Evolutionary conservation across 2,888 invertebrate species (phyloP).

Genomic region (Melinaea marsaeus): DNA sequence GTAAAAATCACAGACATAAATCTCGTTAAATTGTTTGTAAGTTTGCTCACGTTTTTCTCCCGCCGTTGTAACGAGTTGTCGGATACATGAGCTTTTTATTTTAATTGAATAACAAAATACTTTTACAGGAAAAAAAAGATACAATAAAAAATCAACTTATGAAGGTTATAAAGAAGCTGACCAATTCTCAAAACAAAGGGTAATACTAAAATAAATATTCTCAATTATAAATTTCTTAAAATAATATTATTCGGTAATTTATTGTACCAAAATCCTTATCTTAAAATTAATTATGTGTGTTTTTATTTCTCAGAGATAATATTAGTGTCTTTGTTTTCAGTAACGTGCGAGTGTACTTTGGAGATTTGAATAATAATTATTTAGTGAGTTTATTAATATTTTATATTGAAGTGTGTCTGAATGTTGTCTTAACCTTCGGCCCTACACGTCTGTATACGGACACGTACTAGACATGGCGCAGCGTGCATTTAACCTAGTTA

Average conservation of each 20-base stretch:
- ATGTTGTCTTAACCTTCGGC: too few relatives aligned
- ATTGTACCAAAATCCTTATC: too few relatives aligned
- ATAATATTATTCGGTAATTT: too few relatives aligned
- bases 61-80: neutral
- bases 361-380: neutral
- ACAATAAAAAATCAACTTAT: constrained; percentile 14
- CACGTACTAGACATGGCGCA: too few relatives aligned
- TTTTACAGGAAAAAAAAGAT: constrained; percentile 22
- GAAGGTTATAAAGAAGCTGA: constrained; percentile 26
- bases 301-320: neutral
- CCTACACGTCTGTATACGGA: too few relatives aligned
- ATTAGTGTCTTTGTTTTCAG: neutral
- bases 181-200: constrained; percentile 26
- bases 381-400: neutral
- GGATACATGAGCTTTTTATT: constrained; percentile 9
- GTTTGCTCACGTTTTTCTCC: too few relatives aligned
- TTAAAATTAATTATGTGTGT: constrained; percentile 3
- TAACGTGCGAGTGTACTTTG: neutral
- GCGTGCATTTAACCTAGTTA: too few relatives aligned
- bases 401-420: too few relatives aligned
- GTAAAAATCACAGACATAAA: too few relatives aligned
- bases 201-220: constrained; percentile 25
- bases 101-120: constrained; percentile 11
- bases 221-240: too few relatives aligned
- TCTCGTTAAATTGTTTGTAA: too few relatives aligned